Evolutionary conservation across 2,113 vertebrate genomes (phyloP), one percentile per base, ranked within the genome.

Genomic region (Alligator mississippiensis): DNA sequence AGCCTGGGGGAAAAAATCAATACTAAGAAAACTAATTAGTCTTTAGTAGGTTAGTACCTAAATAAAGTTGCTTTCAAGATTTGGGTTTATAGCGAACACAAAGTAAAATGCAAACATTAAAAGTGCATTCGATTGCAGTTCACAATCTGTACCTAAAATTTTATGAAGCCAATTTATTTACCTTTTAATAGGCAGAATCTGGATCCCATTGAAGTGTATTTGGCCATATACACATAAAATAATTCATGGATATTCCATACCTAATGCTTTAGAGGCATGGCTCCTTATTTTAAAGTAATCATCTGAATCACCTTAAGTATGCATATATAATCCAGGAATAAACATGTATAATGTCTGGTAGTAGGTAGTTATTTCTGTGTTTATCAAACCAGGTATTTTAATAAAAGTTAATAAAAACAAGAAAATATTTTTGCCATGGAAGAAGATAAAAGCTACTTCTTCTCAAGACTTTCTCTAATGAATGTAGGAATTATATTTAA

Each of bases 401-500:
- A 47, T 47, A 47, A 47, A 47, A 47, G 47, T 47, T 47, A 47
- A 9, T 47, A 47, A 47, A 47, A 47, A 47, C 47, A 47, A 47
- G 47, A 47, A 47, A 9, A 9, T 47, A 9, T 47, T 17, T 84
- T 90, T 21, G 80, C 27, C 28, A 14, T 77, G 55, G 4, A 89
- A 87, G 90, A 87, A 84, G 4, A 90, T 55, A 19, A 85, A 85
- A 95, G 80, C 47, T 84, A 68, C 62, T 93, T 85, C 80, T 70
- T 89, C 61, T 85, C 85, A 95, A 81, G 87, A 81, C 76, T 89
- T 87, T 93, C 55, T 55, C 25, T 91, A 96, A 95, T 87, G 78
- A 93, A 90, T 94, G 70, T 47, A 92, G 68, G 84, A 72, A 84
- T 93, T 90, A 58, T 75, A 80, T 90, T 95, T 91, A 95, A 79